phyloP scores from a whole-genome alignment of 1,140 invertebrate genomes.

The Drosophila biarmipes region DNA sequence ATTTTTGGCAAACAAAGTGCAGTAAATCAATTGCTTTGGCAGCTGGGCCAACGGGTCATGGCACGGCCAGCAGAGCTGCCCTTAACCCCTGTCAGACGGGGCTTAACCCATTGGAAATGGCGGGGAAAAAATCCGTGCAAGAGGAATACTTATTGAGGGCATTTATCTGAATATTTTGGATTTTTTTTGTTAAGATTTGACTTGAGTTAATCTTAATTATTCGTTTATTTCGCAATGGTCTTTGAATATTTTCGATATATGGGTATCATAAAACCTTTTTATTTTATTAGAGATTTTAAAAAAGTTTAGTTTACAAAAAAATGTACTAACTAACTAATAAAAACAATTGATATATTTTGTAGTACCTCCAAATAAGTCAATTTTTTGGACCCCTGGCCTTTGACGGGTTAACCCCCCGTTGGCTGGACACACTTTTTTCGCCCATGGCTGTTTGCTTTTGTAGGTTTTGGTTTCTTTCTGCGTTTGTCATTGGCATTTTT shows the following conservation, averaged over 20 bases:
- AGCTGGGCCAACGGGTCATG: slow-evolving; percentile 72
- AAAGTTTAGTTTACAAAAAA: too few relatives aligned
- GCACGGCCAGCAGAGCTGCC: slow-evolving; percentile 43
- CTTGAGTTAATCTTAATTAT: too few relatives aligned
- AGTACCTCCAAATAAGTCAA: too few relatives aligned
- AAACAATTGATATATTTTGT: too few relatives aligned
- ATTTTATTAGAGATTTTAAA: too few relatives aligned
- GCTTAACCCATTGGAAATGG: slow-evolving; percentile 11
- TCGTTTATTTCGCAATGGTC: too few relatives aligned
- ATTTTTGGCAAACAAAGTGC: slow-evolving; percentile 85
- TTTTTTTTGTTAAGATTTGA: too few relatives aligned
- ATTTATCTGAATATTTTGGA: too few relatives aligned
- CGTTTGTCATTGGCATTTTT: slow-evolving; percentile 81
- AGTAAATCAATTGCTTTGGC: slow-evolving; percentile 85
- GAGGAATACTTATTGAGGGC: too few relatives aligned
- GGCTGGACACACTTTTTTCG: slow-evolving; percentile 28
- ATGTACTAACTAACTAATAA: too few relatives aligned
- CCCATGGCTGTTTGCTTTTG: slow-evolving; percentile 28
- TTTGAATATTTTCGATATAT: too few relatives aligned
- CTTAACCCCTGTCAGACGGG: slow-evolving; percentile 5
- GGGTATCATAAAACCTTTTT: too few relatives aligned
- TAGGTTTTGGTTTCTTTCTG: slow-evolving; percentile 60
- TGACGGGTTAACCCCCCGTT: slow-evolving; percentile 13
- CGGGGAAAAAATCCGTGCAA: neutral
- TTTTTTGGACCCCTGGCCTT: neutral